phyloP scores from a whole-genome alignment of 2,113 vertebrate species.

The Paedocypris sp. region DNA sequence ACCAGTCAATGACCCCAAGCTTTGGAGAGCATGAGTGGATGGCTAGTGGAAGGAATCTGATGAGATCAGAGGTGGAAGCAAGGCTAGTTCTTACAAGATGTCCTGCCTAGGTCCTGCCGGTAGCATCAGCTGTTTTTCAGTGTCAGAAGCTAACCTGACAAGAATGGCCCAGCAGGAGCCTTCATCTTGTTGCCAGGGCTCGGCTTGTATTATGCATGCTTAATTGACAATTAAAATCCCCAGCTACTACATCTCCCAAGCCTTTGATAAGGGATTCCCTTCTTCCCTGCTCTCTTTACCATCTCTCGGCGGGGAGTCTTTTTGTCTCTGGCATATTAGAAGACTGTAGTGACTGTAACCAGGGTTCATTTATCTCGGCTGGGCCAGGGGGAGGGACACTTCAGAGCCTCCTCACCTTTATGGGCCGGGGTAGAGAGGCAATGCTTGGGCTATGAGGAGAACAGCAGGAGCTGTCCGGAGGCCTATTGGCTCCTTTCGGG shows the following conservation, averaged over 20 bases:
- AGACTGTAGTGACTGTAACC: slow-evolving; percentile 76
- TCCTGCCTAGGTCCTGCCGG: slow-evolving; percentile 78
- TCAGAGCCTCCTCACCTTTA: slow-evolving; percentile 52
- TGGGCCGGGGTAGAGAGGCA: slow-evolving; percentile 45
- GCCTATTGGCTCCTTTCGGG: slow-evolving; percentile 68
- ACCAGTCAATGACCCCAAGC: slow-evolving; percentile 56
- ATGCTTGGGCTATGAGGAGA: slow-evolving; percentile 56
- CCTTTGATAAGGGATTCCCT: slow-evolving; percentile 77
- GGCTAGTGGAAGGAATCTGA: background rate
- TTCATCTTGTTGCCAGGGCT: slow-evolving; percentile 81
- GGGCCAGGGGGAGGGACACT: slow-evolving; percentile 60
- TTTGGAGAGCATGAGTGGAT: background rate
- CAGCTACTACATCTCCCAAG: slow-evolving; percentile 67
- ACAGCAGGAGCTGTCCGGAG: slow-evolving; percentile 79
- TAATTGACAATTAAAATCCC: slow-evolving; percentile 97
- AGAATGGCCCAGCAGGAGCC: slow-evolving; percentile 78
- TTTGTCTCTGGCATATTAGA: slow-evolving; percentile 83
- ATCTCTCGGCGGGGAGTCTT: slow-evolving; percentile 65
- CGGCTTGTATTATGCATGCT: slow-evolving; percentile 84
- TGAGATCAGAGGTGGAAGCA: slow-evolving; percentile 32
- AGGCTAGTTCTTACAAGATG: slow-evolving; percentile 94
- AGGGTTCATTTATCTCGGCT: slow-evolving; percentile 81
- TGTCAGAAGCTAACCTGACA: slow-evolving; percentile 68
- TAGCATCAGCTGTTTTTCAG: slow-evolving; percentile 96
- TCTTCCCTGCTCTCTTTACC: slow-evolving; percentile 68